Evolutionary conservation across 2,113 vertebrate genomes (phyloP), one percentile per base, ranked within the genome.

Genomic region (Leptodactylus fuscus): DNA sequence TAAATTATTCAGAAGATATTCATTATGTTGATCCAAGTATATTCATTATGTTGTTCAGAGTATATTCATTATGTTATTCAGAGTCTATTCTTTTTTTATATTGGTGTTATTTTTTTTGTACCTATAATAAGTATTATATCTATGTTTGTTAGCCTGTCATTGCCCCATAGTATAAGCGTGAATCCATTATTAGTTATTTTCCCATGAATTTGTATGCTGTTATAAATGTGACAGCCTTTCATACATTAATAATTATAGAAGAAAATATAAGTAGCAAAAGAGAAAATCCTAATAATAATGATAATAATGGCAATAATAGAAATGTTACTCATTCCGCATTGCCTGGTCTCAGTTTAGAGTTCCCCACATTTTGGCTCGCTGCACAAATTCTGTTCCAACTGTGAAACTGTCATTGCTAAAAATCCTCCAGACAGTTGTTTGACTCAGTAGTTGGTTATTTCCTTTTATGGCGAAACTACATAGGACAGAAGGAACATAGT

Each of bases 391-490:
- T 67, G 41, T 81, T 81, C 79, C 79, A 81, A 67, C 29, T 48
- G 24, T 67, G 58, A 81, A 67, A 67, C 79, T 81, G 58, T 67
- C 58, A 81, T 38, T 18, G n/a, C 32, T 49, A 67, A 58, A 67
- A 48, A 44, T 67, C 55, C 60, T 81, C 41, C 60, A 81, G 79
- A 81, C 79, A 81, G 79, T 65, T 65, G 27, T 81, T 81, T 81
- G 79, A 81, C 38, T 81, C 79, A 67, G 38, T 81, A 48, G 79
- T 48, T 67, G 27, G 41, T 67, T 46, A 81, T 81, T 81, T 81
- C 79, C 79, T 81, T 67, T 81, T 81, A 81, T 81, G 79, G 79
- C 58, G 49, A 48, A 81, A 81, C 79, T 67, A 67, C 41, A 32
- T 29, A 81, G 79, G 24, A 49, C 79, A 67, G 44, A 81, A 81